Conservation (phyloP, 1,140 invertebrate genomes). For the Sarcophaga bullata region DNA sequence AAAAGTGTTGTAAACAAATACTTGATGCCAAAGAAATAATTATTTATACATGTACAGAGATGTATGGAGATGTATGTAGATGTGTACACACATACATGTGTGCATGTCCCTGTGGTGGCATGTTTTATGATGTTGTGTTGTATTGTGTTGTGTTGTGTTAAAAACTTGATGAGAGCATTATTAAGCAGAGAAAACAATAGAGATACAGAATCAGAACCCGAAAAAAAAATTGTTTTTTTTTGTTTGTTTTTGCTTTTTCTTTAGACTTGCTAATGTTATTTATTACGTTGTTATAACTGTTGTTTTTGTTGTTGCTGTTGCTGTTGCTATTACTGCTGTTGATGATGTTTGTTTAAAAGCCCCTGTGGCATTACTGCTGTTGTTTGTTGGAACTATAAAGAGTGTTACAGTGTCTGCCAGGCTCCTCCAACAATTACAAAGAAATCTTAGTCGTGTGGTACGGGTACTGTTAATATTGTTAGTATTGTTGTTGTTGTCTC, state of each 20-base stretch:
- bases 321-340: slow-evolving; percentile 13
- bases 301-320: slow-evolving; percentile 10
- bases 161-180: background rate
- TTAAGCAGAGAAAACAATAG: background rate
- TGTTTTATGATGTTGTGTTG: background rate
- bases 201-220: background rate
- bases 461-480: background rate
- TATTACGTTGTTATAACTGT: background rate
- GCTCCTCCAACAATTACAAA: no score
- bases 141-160: background rate
- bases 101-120: background rate
- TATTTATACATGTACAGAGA: no score
- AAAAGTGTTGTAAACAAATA: slow-evolving; percentile 14
- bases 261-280: background rate
- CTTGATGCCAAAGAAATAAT: background rate
- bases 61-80: no score
- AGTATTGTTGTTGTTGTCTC: background rate
- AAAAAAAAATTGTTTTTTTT: no score
- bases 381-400: background rate
- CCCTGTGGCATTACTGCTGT: slow-evolving; percentile 19
- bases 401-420: background rate
- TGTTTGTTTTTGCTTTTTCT: no score
- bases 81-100: no score
- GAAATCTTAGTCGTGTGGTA: background rate
- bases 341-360: slow-evolving; percentile 21